A percentile compares a stretch with the other conserved stretches of the same genome.
Evolutionary conservation across 2,113 vertebrate species (phyloP).

Genomic region (Panthera uncia): DNA sequence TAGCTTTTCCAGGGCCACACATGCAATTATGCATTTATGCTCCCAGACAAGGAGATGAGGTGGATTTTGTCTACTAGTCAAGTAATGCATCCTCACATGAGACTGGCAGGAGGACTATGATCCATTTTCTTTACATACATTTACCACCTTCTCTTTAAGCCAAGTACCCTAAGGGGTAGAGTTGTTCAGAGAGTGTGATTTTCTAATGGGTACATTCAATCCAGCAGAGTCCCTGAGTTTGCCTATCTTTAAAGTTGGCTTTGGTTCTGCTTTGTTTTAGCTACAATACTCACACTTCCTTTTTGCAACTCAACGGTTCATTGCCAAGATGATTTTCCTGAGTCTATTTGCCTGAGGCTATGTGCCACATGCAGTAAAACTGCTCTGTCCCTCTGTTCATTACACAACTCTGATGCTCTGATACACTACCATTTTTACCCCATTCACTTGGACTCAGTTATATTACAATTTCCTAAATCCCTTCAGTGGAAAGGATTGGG

Average conservation of each 20-base stretch:
- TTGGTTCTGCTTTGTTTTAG: neutral
- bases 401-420: neutral
- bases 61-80: neutral
- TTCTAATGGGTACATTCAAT: neutral
- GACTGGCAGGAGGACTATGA: neutral
- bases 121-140: neutral
- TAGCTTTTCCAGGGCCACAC: neutral
- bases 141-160: neutral
- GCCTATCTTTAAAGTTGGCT: neutral
- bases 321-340: neutral
- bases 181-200: neutral
- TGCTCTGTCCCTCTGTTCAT: neutral
- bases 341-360: neutral
- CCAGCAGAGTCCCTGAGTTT: neutral
- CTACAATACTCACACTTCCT: neutral
- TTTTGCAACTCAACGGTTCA: neutral
- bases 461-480: neutral
- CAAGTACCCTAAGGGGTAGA: neutral
- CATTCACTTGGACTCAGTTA: neutral
- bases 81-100: neutral
- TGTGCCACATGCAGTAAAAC: neutral
- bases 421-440: neutral
- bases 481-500: neutral
- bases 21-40: neutral
- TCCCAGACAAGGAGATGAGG: neutral